Evolutionary conservation across 2,888 invertebrate species (phyloP).

Genomic region (Steinernema scapterisci): DNA sequence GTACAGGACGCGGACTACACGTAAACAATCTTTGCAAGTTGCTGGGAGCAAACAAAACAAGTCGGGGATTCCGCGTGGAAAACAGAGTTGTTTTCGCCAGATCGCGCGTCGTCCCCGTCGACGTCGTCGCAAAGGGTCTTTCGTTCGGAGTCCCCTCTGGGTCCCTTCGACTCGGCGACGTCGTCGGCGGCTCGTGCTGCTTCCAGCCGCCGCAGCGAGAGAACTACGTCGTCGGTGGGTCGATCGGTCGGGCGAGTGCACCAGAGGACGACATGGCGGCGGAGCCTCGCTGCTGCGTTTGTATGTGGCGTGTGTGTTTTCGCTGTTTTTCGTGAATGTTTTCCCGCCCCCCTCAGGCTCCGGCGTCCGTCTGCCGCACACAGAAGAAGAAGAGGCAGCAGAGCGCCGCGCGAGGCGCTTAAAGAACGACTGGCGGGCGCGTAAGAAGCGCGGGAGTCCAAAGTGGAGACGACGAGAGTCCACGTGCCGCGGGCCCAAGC

Average conservation of each 20-base stretch:
- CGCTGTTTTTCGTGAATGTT: conserved; percentile 13
- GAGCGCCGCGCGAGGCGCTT: neutral
- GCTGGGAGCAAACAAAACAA: conserved; percentile 11
- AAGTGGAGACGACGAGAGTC: conserved; percentile 24
- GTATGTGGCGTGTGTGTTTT: conserved; percentile 27
- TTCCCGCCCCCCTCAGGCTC: conserved; percentile 21
- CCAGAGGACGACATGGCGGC: conserved; percentile 8
- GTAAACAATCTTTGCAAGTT: conserved; percentile 14
- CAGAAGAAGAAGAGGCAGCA: too few species aligned
- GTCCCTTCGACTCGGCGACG: too few species aligned
- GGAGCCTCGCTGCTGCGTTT: conserved; percentile 10
- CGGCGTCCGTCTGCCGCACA: neutral
- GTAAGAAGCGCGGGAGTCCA: conserved; percentile 20
- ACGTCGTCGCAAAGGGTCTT: neutral
- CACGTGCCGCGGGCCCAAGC: conserved; percentile 20
- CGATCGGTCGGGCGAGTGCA: neutral
- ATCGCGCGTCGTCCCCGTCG: conserved; percentile 7
- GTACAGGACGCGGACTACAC: conserved; percentile 11
- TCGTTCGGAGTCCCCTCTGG: too few species aligned
- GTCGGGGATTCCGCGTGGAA: conserved; percentile 5
- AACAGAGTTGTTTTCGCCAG: conserved; percentile 16
- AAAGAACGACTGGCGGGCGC: conserved; percentile 12
- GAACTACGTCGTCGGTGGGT: neutral
- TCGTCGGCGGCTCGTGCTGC: neutral
- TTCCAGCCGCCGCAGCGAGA: conserved; percentile 21